Evolutionary conservation across 2,797 vertebrate species (phyloP).

Genomic region (Mionectes olivaceus): DNA sequence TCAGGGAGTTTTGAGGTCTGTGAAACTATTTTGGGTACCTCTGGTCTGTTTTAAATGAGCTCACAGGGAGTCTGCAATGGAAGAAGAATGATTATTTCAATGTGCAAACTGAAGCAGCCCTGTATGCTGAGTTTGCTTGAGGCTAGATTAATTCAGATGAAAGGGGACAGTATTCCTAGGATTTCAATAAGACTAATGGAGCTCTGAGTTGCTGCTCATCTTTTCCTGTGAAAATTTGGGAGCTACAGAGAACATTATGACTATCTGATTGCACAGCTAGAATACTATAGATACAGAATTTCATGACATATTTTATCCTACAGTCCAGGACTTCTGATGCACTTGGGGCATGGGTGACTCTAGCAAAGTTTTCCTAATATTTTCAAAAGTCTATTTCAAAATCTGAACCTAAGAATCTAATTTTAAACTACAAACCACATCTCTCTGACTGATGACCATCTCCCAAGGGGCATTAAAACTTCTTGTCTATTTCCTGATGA

Average conservation of each 20-base stretch:
- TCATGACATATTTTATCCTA: background rate
- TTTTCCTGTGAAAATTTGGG: background rate
- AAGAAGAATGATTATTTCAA: background rate
- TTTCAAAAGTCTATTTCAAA: background rate
- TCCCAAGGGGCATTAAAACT: background rate
- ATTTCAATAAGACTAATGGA: constrained; percentile 20
- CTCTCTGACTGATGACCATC: background rate
- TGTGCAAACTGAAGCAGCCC: background rate
- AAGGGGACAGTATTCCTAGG: background rate
- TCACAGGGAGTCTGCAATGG: background rate
- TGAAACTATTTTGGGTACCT: background rate
- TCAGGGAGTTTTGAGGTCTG: background rate
- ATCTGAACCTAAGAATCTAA: background rate
- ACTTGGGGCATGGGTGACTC: background rate
- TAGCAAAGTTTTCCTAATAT: background rate
- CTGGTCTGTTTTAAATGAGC: background rate
- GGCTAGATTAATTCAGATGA: background rate
- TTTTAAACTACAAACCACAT: background rate
- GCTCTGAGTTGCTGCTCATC: background rate
- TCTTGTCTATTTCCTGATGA: background rate
- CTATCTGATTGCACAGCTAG: background rate
- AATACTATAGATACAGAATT: background rate
- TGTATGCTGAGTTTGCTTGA: background rate
- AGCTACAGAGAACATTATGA: background rate
- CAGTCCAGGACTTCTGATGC: background rate